phyloP scores from a whole-genome alignment of 2,888 invertebrate species.

The Keiferia lycopersicella region DNA sequence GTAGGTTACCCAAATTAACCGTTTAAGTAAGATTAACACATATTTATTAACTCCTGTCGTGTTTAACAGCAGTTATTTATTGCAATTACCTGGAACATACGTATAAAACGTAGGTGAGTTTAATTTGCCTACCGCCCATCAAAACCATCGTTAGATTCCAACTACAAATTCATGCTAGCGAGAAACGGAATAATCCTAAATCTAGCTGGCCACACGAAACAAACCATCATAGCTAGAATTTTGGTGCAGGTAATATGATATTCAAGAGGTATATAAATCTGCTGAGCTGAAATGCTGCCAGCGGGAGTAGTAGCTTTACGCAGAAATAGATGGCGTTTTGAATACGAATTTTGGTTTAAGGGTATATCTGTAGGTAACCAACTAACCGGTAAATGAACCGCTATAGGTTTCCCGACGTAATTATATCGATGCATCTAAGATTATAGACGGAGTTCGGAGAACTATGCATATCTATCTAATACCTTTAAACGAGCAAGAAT shows the following conservation, averaged over 20 bases:
- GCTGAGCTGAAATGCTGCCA: no score
- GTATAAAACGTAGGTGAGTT: neutral
- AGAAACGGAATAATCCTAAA: neutral
- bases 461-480: no score
- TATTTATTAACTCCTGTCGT: neutral
- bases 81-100: conserved; percentile 3
- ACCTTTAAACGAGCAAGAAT: no score
- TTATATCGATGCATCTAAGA: no score
- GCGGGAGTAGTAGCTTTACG: no score
- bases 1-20: neutral
- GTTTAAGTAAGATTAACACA: conserved; percentile 1
- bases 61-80: neutral
- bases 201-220: neutral
- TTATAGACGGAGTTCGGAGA: neutral
- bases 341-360: no score
- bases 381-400: no score
- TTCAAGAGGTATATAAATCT: no score
- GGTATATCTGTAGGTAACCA: no score
- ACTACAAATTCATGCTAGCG: neutral
- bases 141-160: neutral
- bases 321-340: no score
- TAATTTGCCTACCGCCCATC: neutral
- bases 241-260: no score
- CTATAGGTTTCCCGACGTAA: no score
- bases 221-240: neutral